phyloP scores from a whole-genome alignment of 2,113 vertebrate genomes.

The Ciconia stormi region DNA sequence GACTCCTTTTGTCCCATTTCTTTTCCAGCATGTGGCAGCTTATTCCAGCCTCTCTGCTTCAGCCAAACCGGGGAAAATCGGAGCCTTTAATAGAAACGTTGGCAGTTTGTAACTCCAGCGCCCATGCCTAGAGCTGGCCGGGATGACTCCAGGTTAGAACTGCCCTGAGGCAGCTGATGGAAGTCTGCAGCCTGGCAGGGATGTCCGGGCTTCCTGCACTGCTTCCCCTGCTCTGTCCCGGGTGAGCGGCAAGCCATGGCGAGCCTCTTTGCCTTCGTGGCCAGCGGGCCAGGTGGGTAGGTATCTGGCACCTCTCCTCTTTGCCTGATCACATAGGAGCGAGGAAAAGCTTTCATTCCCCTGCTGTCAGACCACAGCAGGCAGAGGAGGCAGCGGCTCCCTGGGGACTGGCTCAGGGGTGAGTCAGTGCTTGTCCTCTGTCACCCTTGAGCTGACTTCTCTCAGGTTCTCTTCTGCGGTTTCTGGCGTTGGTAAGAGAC shows the following conservation, averaged over 20 bases:
- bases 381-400: neutral
- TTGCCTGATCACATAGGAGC: fast-evolving
- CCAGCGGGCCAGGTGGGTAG: neutral
- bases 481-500: neutral
- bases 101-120: neutral
- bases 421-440: neutral
- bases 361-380: neutral
- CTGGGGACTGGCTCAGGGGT: neutral
- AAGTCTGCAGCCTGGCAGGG: neutral
- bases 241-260: fast-evolving
- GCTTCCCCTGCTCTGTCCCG: neutral
- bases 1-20: neutral
- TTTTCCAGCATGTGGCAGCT: conserved; percentile 8
- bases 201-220: neutral
- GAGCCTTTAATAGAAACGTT: neutral
- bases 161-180: neutral
- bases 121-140: neutral
- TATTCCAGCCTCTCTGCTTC: neutral
- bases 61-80: neutral
- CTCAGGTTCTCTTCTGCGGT: neutral
- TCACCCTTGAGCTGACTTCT: neutral
- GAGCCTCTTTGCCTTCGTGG: neutral
- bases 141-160: neutral
- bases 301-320: neutral
- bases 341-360: neutral